These are phyloP conservation scores for Phaonia tiefii DNA, from an alignment of 2,888 invertebrate genomes.

Conservation along the genomic window DNA sequence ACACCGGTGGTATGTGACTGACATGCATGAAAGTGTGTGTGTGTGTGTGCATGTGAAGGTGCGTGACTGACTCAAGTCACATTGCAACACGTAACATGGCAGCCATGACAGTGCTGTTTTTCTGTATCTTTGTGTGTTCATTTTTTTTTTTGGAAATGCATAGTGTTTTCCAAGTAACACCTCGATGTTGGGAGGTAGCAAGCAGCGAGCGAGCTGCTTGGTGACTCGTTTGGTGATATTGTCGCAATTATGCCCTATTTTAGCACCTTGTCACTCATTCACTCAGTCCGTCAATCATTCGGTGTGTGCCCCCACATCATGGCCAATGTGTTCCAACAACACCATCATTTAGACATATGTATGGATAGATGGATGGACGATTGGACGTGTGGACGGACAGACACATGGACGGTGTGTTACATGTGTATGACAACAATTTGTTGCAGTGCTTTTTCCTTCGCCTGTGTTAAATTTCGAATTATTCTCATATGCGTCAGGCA, in stretches of 20 bases:
- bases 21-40: slow-evolving; percentile 39
- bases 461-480: not conserved
- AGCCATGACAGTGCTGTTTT: slow-evolving; percentile 62
- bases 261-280: slow-evolving; percentile 62
- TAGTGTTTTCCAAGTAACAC: slow-evolving; percentile 16
- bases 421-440: slow-evolving; percentile 37
- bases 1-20: slow-evolving; percentile 9
- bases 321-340: too few species aligned
- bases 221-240: slow-evolving; percentile 44
- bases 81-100: slow-evolving; percentile 67
- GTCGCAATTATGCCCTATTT: slow-evolving; percentile 67
- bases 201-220: slow-evolving; percentile 18
- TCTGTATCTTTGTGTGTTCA: too few species aligned
- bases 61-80: slow-evolving; percentile 44
- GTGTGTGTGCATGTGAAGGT: slow-evolving; percentile 5
- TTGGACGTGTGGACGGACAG: not conserved
- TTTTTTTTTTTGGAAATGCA: slow-evolving; percentile 27
- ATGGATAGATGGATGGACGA: not conserved
- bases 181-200: not conserved
- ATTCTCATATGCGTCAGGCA: slow-evolving; percentile 2
- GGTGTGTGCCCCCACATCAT: slow-evolving; percentile 15
- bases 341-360: slow-evolving; percentile 41
- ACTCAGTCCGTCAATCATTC: slow-evolving; percentile 42
- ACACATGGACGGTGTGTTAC: not conserved
- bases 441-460: slow-evolving; percentile 6